phyloP scores from a whole-genome alignment of 2,888 invertebrate species.

The Erebia ligea region DNA sequence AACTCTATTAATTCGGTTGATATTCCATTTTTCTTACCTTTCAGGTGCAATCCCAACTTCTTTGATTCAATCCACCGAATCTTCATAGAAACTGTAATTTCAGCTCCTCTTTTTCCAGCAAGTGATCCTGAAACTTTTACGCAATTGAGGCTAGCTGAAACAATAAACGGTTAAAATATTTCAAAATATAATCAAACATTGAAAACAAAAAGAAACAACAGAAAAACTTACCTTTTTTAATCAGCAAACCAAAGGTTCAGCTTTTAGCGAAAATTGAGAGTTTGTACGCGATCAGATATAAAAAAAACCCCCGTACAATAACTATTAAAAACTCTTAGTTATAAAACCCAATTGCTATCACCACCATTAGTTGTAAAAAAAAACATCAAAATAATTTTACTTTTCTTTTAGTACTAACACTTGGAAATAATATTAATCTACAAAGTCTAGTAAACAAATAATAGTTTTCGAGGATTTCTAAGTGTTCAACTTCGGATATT shows the following conservation, averaged over 20 bases:
- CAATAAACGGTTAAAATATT: conserved; percentile 20
- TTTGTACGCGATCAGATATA: not conserved
- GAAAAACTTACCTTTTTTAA: not conserved
- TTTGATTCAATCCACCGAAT: not conserved
- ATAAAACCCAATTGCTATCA: no score
- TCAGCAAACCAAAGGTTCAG: not conserved
- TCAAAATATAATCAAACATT: conserved; percentile 2
- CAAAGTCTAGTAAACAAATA: not conserved
- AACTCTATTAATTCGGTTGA: not conserved
- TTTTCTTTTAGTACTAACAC: no score
- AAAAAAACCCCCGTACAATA: not conserved
- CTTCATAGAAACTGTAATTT: not conserved
- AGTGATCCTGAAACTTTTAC: conserved; percentile 31
- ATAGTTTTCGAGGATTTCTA: not conserved
- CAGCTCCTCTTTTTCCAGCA: not conserved
- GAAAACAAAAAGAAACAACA: not conserved
- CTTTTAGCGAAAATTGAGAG: not conserved
- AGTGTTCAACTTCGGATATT: no score
- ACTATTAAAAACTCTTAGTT: no score
- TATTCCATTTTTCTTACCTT: conserved; percentile 4
- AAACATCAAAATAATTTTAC: not conserved
- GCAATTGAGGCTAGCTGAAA: conserved; percentile 31
- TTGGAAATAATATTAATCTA: no score
- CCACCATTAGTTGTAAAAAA: no score
- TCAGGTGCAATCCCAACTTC: not conserved